Conservation (phyloP, 2,888 invertebrate species). For the Acronicta aceris region DNA sequence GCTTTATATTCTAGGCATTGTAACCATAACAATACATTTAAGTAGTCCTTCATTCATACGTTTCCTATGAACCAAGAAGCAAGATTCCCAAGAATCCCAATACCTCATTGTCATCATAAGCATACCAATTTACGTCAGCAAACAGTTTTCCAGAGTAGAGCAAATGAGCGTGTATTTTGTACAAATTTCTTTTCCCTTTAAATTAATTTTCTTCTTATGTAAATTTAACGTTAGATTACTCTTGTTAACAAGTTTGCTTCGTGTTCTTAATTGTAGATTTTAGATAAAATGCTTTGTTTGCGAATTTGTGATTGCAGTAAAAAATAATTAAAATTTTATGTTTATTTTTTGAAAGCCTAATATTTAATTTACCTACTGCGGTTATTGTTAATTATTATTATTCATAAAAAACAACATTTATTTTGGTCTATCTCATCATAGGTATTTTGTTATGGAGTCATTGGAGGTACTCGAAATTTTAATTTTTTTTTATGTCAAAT, state of each 20-base stretch:
- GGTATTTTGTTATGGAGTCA: too few species aligned
- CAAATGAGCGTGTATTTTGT: conserved; percentile 17
- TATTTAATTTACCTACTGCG: too few species aligned
- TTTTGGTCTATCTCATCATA: too few species aligned
- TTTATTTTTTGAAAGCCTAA: too few species aligned
- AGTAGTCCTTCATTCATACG: background rate
- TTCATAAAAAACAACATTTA: too few species aligned
- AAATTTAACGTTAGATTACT: conserved; percentile 24
- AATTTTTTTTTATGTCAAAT: too few species aligned
- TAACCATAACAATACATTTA: background rate
- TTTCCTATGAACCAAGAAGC: conserved; percentile 3
- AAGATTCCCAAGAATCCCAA: conserved; percentile 7
- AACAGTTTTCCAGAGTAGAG: conserved; percentile 22
- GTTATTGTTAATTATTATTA: too few species aligned
- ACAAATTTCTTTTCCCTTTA: conserved; percentile 16
- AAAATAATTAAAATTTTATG: background rate
- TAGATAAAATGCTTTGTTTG: conserved; percentile 1
- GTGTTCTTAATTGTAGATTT: conserved; percentile 13
- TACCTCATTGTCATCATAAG: conserved; percentile 26
- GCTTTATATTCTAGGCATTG: too few species aligned
- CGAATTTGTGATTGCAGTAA: background rate
- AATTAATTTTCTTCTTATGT: conserved; percentile 31
- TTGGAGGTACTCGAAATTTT: too few species aligned
- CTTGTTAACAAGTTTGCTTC: conserved; percentile 21
- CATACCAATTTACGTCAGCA: conserved; percentile 30